Evolutionary conservation across 2,797 vertebrate species (phyloP).

Genomic region (Fringilla coelebs): DNA sequence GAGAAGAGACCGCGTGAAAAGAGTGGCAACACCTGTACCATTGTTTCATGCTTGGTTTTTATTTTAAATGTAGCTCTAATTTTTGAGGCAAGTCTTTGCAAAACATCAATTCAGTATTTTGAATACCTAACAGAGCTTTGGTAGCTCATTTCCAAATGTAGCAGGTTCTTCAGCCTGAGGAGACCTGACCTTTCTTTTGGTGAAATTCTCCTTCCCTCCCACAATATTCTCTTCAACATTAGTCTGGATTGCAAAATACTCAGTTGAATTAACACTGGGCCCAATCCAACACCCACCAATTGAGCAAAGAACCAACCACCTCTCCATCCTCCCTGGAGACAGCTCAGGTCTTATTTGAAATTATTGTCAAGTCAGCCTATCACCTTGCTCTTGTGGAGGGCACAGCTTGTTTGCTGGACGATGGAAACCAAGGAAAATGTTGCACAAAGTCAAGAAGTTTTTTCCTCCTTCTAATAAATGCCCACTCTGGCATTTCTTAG

Average conservation of each 20-base stretch:
- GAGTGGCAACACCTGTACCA: not conserved
- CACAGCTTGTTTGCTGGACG: fast-evolving
- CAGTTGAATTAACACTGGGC: not conserved
- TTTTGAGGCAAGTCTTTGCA: not conserved
- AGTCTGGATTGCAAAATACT: not conserved
- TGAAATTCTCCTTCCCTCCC: not conserved
- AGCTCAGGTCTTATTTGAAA: not conserved
- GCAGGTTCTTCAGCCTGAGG: not conserved
- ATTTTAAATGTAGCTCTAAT: not conserved
- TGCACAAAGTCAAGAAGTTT: not conserved
- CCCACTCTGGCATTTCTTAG: not conserved
- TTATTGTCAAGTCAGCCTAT: not conserved
- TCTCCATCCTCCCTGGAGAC: not conserved
- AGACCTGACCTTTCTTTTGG: not conserved
- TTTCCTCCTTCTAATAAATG: not conserved
- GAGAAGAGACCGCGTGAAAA: not conserved
- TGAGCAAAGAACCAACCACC: not conserved
- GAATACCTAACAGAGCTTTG: not conserved
- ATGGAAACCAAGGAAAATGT: fast-evolving
- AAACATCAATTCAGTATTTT: not conserved
- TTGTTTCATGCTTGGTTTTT: not conserved
- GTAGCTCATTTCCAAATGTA: not conserved
- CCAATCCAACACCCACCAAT: not conserved
- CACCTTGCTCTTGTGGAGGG: not conserved
- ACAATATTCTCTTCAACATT: not conserved